Evolutionary conservation across 1,140 invertebrate species (phyloP).

Genomic region (Achatina immaculata): DNA sequence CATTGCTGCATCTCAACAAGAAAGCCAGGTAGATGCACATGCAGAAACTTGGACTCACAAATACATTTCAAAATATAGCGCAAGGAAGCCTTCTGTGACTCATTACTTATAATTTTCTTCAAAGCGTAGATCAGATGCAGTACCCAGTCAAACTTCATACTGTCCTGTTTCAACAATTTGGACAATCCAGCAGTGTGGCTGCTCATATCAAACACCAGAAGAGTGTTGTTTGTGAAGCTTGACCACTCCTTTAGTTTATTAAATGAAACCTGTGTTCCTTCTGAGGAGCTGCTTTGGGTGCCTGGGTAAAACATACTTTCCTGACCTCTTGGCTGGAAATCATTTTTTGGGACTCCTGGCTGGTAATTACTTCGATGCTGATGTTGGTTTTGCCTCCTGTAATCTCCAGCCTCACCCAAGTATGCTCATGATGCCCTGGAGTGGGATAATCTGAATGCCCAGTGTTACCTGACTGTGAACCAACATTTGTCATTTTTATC

Average conservation of each 20-base stretch:
- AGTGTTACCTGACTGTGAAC: neutral
- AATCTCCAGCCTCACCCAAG: neutral
- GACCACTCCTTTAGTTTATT: conserved; percentile 24
- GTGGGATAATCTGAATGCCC: neutral
- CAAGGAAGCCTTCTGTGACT: neutral
- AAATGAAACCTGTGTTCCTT: neutral
- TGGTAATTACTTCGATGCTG: no score
- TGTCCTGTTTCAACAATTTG: neutral
- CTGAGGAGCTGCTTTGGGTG: neutral
- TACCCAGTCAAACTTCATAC: conserved; percentile 9
- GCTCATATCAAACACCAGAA: conserved; percentile 19
- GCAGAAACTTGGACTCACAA: conserved; percentile 14
- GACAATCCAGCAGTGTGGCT: neutral
- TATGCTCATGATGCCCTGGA: neutral
- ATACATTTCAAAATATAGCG: conserved; percentile 16
- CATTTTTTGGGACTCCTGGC: no score
- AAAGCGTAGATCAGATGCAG: neutral
- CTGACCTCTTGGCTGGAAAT: neutral
- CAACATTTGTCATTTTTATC: neutral
- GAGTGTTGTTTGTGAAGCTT: neutral
- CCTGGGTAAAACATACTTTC: no score
- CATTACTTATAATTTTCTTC: neutral
- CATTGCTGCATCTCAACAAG: neutral
- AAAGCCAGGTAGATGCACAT: conserved; percentile 2
- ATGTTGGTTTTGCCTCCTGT: neutral